Base-by-base conservation (phyloP, 2,888 invertebrate species). In the Tinea semifulvella region DNA sequence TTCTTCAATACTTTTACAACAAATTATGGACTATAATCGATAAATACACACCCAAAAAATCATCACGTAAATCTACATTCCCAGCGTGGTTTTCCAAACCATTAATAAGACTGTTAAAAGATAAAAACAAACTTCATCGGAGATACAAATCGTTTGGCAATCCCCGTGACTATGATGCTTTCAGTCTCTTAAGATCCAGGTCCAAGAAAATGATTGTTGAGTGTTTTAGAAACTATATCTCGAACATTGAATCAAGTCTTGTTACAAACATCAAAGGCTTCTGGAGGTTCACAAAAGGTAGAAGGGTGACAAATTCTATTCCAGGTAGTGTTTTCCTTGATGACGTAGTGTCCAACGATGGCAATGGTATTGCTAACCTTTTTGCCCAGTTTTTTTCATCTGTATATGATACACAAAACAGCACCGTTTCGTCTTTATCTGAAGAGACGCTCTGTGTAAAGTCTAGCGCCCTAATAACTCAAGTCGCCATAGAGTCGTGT, bases 121-220 rank as follows among this genome's bases (percentile, higher is more conserved):
- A 26, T 6, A 31, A 13, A 7, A 31, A 31, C 7, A 31, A 31
- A n/a, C 14, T 14, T 13, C 31, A 31, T 31, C 31, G 31, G 2
- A n/a, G 7, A 13, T 31, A n/a, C n/a, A 31, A 31, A 31, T 2
- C n/a, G 6, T n/a, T n/a, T 11, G 11, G 13, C 2, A 31, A 31
- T 13, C 31, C 31, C 11, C 31, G 31, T 2, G 31, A 31, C 31
- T 31, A 31, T 31, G 31, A 31, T 7, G 14, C 31, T 13, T 31
- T n/a, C 7, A 14, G 13, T 2, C 2, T 31, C 5, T 14, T 31
- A 14, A 7, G 31, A 2, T n/a, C 31, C 13, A 2, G 31, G 6
- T 7, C 11, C 13, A 31, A 31, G 13, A 13, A n/a, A n/a, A 6
- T 31, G 2, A 31, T 11, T 4, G 14, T 6, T 2, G 14, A 31